Evolutionary conservation across 2,888 invertebrate genomes (phyloP).

Genomic region (Callyntrura sp.): DNA sequence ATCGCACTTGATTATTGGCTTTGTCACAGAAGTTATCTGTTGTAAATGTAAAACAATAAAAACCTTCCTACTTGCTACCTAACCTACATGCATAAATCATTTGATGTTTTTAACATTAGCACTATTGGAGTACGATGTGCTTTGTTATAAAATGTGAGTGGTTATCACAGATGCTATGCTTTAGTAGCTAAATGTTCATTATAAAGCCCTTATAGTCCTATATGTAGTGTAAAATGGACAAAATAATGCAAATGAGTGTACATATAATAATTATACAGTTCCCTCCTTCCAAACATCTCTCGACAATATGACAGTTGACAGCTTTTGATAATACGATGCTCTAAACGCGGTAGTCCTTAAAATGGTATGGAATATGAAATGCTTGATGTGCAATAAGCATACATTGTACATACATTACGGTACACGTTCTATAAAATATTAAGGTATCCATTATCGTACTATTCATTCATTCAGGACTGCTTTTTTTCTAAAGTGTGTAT

Average conservation of each 20-base stretch:
- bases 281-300: slow-evolving; percentile 3
- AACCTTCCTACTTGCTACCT: not conserved
- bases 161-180: too few species aligned
- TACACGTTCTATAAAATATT: too few species aligned
- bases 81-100: too few species aligned
- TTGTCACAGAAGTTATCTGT: not conserved
- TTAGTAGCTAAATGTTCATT: too few species aligned
- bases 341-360: not conserved
- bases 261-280: not conserved
- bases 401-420: too few species aligned
- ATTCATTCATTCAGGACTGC: not conserved
- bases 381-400: not conserved
- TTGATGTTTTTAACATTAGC: too few species aligned
- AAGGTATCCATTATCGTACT: too few species aligned
- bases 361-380: not conserved
- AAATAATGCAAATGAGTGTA: not conserved
- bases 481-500: not conserved
- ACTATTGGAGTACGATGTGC: too few species aligned
- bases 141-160: too few species aligned
- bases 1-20: not conserved
- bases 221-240: too few species aligned
- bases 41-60: not conserved
- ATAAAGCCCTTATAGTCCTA: too few species aligned
- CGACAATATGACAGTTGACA: not conserved
- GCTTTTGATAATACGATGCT: too few species aligned